Evolutionary conservation across 2,888 invertebrate species (phyloP).

Genomic region (Embidobia sp.): DNA sequence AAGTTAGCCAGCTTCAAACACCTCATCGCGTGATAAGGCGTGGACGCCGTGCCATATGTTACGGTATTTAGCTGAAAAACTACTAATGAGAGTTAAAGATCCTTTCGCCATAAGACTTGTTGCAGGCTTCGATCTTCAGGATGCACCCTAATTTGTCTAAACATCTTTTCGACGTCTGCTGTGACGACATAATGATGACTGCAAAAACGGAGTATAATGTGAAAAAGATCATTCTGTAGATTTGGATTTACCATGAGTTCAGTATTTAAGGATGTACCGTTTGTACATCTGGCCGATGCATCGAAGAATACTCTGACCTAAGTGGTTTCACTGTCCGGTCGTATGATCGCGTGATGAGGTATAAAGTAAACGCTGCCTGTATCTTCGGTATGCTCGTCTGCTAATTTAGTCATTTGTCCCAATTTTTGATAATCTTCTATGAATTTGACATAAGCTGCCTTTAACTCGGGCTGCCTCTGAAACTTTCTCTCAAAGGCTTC

Average conservation of each 20-base stretch:
- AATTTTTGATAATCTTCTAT: no score
- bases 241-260: not conserved
- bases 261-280: no score
- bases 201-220: not conserved
- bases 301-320: no score
- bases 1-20: not conserved
- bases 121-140: not conserved
- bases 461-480: no score
- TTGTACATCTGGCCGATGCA: no score
- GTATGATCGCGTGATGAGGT: no score
- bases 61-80: not conserved
- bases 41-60: not conserved
- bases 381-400: no score
- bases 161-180: not conserved
- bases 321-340: no score
- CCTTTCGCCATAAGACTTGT: not conserved
- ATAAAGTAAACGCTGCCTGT: no score
- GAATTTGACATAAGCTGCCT: no score
- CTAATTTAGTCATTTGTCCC: no score
- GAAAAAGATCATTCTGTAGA: not conserved
- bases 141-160: not conserved
- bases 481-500: no score
- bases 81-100: not conserved
- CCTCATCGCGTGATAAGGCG: not conserved
- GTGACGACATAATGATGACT: not conserved